Evolutionary conservation across 1,140 invertebrate species (phyloP).

Genomic region (Calliopsis andreniformis): DNA sequence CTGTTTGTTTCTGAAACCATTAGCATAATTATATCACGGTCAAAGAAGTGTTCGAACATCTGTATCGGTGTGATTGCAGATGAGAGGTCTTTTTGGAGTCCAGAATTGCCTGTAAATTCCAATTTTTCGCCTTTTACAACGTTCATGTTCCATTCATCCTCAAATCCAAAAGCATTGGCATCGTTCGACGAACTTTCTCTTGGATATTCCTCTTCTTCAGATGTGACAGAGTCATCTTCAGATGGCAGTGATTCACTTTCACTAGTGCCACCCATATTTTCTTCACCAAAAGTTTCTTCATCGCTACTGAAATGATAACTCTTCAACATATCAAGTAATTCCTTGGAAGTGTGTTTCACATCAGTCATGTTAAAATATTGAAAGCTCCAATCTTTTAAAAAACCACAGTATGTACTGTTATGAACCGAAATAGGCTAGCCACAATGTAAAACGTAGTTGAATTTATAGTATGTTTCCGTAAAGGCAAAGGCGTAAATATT

Average conservation of each 20-base stretch:
- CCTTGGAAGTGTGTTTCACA: neutral
- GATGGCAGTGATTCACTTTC: neutral
- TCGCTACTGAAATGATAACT: neutral
- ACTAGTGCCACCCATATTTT: neutral
- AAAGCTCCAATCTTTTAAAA: neutral
- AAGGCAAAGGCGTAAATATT: too few species aligned
- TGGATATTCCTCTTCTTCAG: neutral
- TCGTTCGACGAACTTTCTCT: neutral
- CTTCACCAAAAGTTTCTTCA: neutral
- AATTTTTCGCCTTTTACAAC: neutral
- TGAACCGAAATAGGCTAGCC: too few species aligned
- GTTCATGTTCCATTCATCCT: neutral
- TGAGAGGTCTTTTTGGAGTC: neutral
- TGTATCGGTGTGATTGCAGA: neutral
- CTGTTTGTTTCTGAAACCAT: neutral
- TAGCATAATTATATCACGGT: constrained; percentile 3
- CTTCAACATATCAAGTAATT: neutral
- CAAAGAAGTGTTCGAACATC: neutral
- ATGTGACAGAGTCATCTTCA: neutral
- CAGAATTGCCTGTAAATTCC: neutral
- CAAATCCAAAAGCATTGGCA: neutral
- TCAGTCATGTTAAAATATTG: neutral
- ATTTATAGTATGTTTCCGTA: too few species aligned
- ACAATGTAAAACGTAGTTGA: too few species aligned
- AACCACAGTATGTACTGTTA: too few species aligned